Percentiles rank a stretch among this genome's conserved stretches.
Conservation (phyloP, 2,113 vertebrate genomes). For the Triplophysa rosa region DNA sequence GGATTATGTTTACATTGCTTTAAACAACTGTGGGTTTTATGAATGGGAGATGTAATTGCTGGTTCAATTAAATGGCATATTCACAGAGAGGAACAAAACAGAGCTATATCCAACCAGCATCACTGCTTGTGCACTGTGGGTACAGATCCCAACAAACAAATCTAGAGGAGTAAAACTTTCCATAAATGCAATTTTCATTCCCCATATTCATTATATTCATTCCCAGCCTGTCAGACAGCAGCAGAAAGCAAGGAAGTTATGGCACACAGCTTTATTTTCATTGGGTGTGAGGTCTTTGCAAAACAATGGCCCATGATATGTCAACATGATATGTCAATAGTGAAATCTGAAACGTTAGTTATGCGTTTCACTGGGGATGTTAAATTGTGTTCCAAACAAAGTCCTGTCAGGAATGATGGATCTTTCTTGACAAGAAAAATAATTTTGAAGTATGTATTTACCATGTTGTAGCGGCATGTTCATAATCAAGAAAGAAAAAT, state of each 20-base stretch:
- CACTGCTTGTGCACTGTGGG: background rate
- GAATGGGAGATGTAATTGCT: background rate
- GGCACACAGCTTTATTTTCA: constrained; percentile 26
- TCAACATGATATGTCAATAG: constrained; percentile 18
- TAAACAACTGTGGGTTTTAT: constrained; percentile 40
- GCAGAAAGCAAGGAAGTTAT: constrained; percentile 25
- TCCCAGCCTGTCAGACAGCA: constrained; percentile 28
- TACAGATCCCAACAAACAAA: background rate
- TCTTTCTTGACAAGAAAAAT: constrained; percentile 36
- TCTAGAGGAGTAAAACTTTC: constrained; percentile 9
- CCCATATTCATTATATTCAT: background rate
- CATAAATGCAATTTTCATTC: constrained; percentile 22
- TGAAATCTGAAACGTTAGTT: constrained; percentile 26
- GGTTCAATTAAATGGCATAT: constrained; percentile 3
- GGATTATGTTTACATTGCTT: constrained; percentile 10
- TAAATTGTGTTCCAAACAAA: constrained; percentile 37
- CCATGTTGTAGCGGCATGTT: background rate
- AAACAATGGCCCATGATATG: constrained; percentile 37
- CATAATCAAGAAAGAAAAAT: constrained; percentile 49
- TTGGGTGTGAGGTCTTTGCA: constrained; percentile 18
- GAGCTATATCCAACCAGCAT: background rate
- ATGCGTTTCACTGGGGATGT: constrained; percentile 10
- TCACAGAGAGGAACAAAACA: constrained; percentile 10
- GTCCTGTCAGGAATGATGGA: constrained; percentile 34
- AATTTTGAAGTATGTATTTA: constrained; percentile 17